Percentiles rank a stretch among this genome's conserved stretches.
phyloP scores from a whole-genome alignment of 2,113 vertebrate genomes.

The Tympanuchus pallidicinctus region DNA sequence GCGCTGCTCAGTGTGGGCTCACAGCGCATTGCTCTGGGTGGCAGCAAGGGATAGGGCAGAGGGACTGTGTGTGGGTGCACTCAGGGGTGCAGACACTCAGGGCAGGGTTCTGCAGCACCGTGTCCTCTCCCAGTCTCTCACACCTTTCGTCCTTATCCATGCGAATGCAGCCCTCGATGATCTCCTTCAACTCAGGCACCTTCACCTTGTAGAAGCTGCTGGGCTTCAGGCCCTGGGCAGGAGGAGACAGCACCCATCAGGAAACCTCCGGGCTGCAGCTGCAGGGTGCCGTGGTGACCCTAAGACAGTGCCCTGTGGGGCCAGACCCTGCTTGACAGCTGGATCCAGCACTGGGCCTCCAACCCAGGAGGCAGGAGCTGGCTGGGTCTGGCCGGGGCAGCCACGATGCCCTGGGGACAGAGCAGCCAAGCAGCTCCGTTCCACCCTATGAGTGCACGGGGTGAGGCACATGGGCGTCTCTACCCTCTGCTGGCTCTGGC shows the following conservation, averaged over 20 bases:
- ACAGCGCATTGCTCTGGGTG: background rate
- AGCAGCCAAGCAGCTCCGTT: background rate
- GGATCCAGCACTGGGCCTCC: background rate
- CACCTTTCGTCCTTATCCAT: constrained; percentile 96
- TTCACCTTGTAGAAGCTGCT: constrained; percentile 98
- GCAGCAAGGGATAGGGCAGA: background rate
- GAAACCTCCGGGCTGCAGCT: background rate
- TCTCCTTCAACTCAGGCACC: constrained; percentile 96
- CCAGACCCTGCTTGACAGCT: background rate
- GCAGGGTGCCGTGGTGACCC: background rate
- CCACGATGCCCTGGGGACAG: background rate
- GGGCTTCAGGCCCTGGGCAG: constrained; percentile 91
- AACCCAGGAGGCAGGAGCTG: background rate
- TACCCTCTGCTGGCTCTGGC: background rate
- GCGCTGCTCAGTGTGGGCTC: rapidly evolving
- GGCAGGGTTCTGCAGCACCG: background rate
- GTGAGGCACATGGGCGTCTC: background rate
- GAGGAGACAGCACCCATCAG: background rate
- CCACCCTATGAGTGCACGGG: background rate
- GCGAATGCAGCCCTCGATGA: constrained; percentile 97
- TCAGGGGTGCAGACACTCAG: background rate
- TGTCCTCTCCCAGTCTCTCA: background rate
- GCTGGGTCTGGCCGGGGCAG: rapidly evolving
- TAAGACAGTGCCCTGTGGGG: background rate
- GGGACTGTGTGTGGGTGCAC: background rate